phyloP scores from a whole-genome alignment of 2,888 invertebrate species.

The Torymus aiolomorphi region DNA sequence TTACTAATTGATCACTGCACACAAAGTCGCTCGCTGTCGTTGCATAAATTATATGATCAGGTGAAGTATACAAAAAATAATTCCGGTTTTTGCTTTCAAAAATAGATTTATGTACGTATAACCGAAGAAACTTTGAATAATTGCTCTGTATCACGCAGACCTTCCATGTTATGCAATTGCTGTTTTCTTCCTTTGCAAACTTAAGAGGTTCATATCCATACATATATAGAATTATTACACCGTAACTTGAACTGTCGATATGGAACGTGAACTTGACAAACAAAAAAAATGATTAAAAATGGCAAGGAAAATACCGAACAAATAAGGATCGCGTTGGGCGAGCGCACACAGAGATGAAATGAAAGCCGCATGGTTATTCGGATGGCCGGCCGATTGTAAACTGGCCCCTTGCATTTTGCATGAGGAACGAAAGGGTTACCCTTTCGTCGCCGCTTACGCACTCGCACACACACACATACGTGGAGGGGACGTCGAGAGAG shows the following conservation, averaged over 20 bases:
- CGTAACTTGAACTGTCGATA: too few relatives aligned
- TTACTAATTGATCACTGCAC: too few relatives aligned
- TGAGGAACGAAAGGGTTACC: conserved; percentile 65
- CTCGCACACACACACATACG: conserved; percentile 58
- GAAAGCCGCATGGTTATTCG: conserved; percentile 63
- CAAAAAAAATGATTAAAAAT: conserved; percentile 38
- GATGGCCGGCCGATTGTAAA: conserved; percentile 68
- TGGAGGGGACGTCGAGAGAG: conserved; percentile 52
- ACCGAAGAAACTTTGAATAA: conserved; percentile 31
- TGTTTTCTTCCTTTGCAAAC: conserved; percentile 4
- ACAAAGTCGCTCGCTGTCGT: too few relatives aligned
- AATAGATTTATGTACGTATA: too few relatives aligned
- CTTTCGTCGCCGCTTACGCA: conserved; percentile 62
- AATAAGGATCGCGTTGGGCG: conserved; percentile 7
- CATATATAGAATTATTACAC: too few relatives aligned
- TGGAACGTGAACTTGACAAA: neutral
- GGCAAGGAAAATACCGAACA: neutral
- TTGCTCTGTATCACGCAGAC: conserved; percentile 23
- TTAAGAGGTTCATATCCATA: neutral
- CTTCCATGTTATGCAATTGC: conserved; percentile 13
- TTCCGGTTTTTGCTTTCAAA: too few relatives aligned
- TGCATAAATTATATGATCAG: too few relatives aligned
- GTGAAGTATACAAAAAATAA: too few relatives aligned
- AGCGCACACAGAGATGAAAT: conserved; percentile 14
- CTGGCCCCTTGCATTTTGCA: conserved; percentile 71